Base-by-base conservation (phyloP, 2,797 vertebrate genomes). In the Acomys russatus region DNA sequence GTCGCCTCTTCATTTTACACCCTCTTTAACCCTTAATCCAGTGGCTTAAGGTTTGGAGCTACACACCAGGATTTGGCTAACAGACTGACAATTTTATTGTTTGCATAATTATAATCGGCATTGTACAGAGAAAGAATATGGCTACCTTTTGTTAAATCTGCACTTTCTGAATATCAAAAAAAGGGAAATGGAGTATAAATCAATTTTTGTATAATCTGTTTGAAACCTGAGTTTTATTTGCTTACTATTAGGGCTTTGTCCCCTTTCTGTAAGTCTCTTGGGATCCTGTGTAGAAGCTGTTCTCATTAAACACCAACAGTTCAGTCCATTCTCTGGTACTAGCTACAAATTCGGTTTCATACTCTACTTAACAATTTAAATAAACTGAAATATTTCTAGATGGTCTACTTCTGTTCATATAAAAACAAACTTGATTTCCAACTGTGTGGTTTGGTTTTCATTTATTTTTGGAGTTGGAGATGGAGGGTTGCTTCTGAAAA, bases 141-240 rank as follows among this genome's bases (percentile, higher is more conserved):
- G 97, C 98, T 97, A 0, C 98, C 94, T 98, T 97, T 63, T 98
- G 97, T 96, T 96, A 94, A 97, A 98, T 88, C 98, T 98, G 98
- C 98, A 98, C 98, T 98, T 98, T 98, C 97, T 98, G 92, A 98
- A 97, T 96, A 97, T 98, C 96, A 97, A 98, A 98, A 89, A 98
- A 98, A 98, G 98, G 98, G 98, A 98, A 97, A 98, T 35, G 96
- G 97, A 97, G 77, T 97, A 96, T 88, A 95, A 98, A 97, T 95
- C 98, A 56, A 85, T 93, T 95, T 97, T 98, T 98, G 83, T 97
- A 97, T 98, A 97, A 98, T 96, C 97, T 96, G 97, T 98, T 98
- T 98, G 97, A 98, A 98, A 97, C 70, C 51, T 98, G 97, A 97
- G 97, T 98, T 98, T 98, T 92, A 95, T 98, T 98, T 98, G 98